Evolutionary conservation across 2,797 vertebrate species (phyloP).

Genomic region (Phrynocephalus vlangalii): DNA sequence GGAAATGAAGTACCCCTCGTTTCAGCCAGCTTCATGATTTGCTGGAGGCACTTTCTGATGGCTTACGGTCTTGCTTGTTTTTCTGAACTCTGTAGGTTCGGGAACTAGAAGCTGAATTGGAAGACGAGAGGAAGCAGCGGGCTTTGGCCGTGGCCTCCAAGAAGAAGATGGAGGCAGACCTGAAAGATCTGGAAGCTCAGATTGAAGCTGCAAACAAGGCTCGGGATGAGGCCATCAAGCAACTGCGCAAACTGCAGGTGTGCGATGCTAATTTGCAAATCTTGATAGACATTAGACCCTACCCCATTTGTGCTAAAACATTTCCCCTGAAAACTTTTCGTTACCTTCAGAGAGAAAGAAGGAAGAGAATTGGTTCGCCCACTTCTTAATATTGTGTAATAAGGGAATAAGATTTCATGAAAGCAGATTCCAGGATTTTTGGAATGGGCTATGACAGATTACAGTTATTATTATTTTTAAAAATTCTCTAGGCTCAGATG

Average conservation of each 20-base stretch:
- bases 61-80: not conserved
- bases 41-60: not conserved
- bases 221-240: slow-evolving; percentile 97
- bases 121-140: slow-evolving; percentile 96
- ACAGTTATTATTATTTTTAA: not conserved
- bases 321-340: not conserved
- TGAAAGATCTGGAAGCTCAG: slow-evolving; percentile 94
- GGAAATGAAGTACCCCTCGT: not conserved
- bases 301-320: not conserved
- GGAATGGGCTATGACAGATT: too few species aligned
- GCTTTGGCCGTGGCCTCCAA: slow-evolving; percentile 91
- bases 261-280: not conserved
- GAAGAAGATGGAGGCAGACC: slow-evolving; percentile 98
- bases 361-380: not conserved
- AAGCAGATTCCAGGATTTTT: not conserved
- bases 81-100: slow-evolving; percentile 83
- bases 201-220: slow-evolving; percentile 96
- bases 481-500: slow-evolving; percentile 88
- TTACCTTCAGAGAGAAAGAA: not conserved
- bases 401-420: not conserved
- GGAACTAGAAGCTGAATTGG: slow-evolving; percentile 95
- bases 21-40: not conserved
- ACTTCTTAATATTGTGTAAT: not conserved
- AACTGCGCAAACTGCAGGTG: slow-evolving; percentile 97
- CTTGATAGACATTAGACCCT: not conserved